Conservation (phyloP, 2,113 vertebrate genomes). For the Ariopsis seemanni region DNA sequence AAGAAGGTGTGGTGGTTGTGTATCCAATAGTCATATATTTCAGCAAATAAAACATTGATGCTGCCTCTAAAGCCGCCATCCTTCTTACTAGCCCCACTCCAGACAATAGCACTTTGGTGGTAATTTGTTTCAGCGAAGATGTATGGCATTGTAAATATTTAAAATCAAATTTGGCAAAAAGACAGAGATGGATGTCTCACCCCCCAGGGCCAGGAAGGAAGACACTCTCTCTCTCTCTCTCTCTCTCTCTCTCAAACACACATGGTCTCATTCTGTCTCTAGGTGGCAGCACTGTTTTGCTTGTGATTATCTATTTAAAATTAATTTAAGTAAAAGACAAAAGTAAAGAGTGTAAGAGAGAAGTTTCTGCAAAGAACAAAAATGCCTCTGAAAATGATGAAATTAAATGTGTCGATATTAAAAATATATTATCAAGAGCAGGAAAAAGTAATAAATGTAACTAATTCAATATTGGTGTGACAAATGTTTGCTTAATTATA, state of each 20-base stretch:
- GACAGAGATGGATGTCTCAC: constrained; percentile 95
- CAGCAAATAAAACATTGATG: constrained; percentile 99
- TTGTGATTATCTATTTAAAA: constrained; percentile 1
- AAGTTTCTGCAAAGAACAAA: background rate
- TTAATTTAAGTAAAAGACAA: background rate
- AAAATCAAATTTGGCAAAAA: constrained; percentile 99
- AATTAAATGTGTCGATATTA: too few relatives aligned
- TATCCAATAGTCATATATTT: constrained; percentile 84
- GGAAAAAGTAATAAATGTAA: too few relatives aligned
- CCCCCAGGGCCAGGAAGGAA: constrained; percentile 78
- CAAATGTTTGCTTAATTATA: too few relatives aligned
- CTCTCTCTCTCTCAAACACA: constrained; percentile 51
- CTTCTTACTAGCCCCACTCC: constrained; percentile 88
- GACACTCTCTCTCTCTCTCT: constrained; percentile 61
- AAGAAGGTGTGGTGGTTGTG: constrained; percentile 75
- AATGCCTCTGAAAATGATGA: too few relatives aligned
- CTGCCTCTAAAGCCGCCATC: constrained; percentile 92
- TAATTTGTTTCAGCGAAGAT: constrained; percentile 97
- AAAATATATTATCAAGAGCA: too few relatives aligned
- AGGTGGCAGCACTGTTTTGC: constrained; percentile 62
- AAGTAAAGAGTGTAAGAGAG: background rate
- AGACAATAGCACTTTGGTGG: constrained; percentile 98
- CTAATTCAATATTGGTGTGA: too few relatives aligned
- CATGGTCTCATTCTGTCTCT: constrained; percentile 58
- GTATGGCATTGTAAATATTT: constrained; percentile 99